These are phyloP conservation scores for Brachypodius melanocephalos DNA, from an alignment of 2,113 vertebrate species.

Conservation along the genomic window DNA sequence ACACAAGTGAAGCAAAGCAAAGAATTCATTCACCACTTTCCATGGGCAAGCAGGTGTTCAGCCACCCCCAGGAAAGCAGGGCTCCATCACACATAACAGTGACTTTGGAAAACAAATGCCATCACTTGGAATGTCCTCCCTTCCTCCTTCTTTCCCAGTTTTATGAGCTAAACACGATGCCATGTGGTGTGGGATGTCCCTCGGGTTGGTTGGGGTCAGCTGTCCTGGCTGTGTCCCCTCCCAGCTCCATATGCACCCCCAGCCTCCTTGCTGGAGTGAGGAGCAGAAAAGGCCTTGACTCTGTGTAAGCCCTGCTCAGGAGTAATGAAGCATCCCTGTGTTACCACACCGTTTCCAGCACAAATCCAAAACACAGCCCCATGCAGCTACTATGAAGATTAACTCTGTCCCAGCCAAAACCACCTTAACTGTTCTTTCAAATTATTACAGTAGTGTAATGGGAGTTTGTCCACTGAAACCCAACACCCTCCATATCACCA, in stretches of 20 bases:
- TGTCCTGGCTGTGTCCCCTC: background rate
- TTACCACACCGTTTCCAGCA: background rate
- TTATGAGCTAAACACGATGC: background rate
- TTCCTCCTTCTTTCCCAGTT: background rate
- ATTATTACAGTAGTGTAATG: background rate
- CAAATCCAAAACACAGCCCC: background rate
- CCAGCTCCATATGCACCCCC: background rate
- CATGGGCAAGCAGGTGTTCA: background rate
- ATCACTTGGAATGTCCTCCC: background rate
- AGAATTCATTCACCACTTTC: background rate
- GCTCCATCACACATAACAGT: background rate
- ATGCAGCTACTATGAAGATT: background rate
- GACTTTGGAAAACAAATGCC: background rate
- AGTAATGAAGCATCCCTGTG: background rate
- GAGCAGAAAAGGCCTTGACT: background rate
- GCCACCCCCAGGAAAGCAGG: background rate
- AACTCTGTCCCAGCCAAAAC: background rate
- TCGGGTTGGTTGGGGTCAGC: background rate
- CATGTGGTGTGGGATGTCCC: background rate
- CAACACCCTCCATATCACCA: background rate
- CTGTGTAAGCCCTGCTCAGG: background rate
- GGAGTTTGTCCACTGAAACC: background rate
- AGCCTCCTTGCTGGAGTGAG: background rate
- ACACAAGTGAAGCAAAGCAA: background rate
- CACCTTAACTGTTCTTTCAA: background rate